Conservation (phyloP, 2,113 vertebrate species). For the Erythrolamprus reginae region DNA sequence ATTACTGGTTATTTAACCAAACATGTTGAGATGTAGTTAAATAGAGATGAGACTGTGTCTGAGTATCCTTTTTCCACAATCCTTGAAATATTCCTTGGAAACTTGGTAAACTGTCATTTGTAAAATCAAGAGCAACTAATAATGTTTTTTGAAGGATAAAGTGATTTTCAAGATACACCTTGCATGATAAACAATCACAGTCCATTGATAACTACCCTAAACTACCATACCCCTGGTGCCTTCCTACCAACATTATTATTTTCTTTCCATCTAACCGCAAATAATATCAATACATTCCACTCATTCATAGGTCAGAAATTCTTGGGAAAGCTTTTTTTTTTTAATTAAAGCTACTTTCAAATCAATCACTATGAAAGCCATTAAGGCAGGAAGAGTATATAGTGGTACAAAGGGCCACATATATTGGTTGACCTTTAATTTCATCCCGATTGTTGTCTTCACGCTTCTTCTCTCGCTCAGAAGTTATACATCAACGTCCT, state of each 20-base stretch:
- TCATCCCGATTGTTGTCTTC: not conserved
- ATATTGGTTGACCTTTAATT: not conserved
- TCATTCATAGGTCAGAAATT: not conserved
- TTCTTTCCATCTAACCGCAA: rapidly evolving
- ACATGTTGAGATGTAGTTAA: not conserved
- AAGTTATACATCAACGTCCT: not conserved
- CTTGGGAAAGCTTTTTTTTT: conserved; percentile 8
- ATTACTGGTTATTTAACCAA: not conserved
- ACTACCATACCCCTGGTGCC: not conserved
- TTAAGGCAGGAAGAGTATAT: not conserved
- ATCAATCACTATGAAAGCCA: not conserved
- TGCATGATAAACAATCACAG: not conserved
- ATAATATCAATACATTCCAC: conserved; percentile 1
- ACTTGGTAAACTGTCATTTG: not conserved
- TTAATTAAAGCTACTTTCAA: not conserved
- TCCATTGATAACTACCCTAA: not conserved
- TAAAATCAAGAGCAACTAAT: not conserved
- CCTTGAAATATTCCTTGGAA: not conserved
- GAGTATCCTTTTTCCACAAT: not conserved
- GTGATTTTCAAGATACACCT: not conserved
- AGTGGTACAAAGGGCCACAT: conserved; percentile 4
- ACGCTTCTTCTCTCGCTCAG: conserved; percentile 7
- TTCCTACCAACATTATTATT: not conserved
- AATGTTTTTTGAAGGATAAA: too few species aligned
- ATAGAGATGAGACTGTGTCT: not conserved